These are phyloP conservation scores for Gymnocephalus cernua DNA, from an alignment of 2,113 vertebrate species.

Conservation along the genomic window DNA sequence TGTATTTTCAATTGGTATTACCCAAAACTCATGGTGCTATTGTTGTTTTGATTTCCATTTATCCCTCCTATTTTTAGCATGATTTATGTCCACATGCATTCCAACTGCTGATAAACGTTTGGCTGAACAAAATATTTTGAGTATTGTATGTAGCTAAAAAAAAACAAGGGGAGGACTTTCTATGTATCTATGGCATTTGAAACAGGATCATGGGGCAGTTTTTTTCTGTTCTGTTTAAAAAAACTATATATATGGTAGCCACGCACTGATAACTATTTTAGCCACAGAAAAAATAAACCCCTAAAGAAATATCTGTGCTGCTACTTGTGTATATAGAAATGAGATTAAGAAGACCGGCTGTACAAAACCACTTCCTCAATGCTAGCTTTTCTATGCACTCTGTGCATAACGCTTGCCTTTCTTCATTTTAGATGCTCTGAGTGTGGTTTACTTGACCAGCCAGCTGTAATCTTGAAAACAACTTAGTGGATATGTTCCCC, in stretches of 20 bases:
- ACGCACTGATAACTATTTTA: slow-evolving; percentile 44
- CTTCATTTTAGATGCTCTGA: slow-evolving; percentile 64
- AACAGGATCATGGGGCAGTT: slow-evolving; percentile 40
- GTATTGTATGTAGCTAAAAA: slow-evolving; percentile 71
- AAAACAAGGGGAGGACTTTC: slow-evolving; percentile 54
- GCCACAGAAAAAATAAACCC: slow-evolving; percentile 45
- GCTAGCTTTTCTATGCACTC: slow-evolving; percentile 74
- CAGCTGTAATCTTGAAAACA: slow-evolving; percentile 51
- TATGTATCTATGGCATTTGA: slow-evolving; percentile 40
- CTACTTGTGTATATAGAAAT: slow-evolving; percentile 72
- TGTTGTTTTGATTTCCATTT: slow-evolving; percentile 34
- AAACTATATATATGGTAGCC: slow-evolving; percentile 45
- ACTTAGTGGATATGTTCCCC: slow-evolving; percentile 42
- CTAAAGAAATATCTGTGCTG: slow-evolving; percentile 73
- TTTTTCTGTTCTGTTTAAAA: slow-evolving; percentile 30
- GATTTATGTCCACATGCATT: slow-evolving; percentile 54
- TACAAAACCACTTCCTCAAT: slow-evolving; percentile 57
- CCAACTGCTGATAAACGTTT: slow-evolving; percentile 53
- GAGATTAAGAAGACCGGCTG: slow-evolving; percentile 61
- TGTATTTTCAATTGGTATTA: slow-evolving; percentile 68
- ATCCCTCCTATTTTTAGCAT: slow-evolving; percentile 49
- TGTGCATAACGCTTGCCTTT: slow-evolving; percentile 74
- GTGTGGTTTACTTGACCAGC: slow-evolving; percentile 49
- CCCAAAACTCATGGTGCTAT: slow-evolving; percentile 79
- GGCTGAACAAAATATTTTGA: slow-evolving; percentile 59